Evolutionary conservation across 2,888 invertebrate genomes (phyloP), one percentile per base, ranked within the genome.

Genomic region (Cylindroiulus punctatus): DNA sequence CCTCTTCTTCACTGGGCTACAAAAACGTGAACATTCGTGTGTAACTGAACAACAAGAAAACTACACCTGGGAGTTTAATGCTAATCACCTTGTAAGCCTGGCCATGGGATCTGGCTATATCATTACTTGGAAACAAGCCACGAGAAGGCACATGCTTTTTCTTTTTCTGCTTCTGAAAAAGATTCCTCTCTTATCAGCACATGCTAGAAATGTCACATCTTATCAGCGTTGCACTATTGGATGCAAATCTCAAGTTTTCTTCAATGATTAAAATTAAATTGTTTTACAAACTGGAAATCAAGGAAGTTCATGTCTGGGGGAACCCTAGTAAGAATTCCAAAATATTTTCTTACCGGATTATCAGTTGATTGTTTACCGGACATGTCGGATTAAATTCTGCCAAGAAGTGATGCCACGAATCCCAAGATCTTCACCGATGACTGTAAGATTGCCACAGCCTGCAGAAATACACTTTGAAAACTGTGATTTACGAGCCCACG

Each of bases 91-190:
- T 30, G 30, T 76, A 76, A 10, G 76, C 1, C 14, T 76, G 76
- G 12, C 14, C 76, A 14, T 76, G 30, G 30, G 10, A 76, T 76
- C 17, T 76, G 30, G 76, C 76, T 14, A 10, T 76, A 30, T 30
- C 30, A 12, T 76, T 30, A 30, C 14, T 76, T 17, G 76, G 76
- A 30, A 76, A 76, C 17, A 76, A 76, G 26, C 76, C 76, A 30
- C 76, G 76, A 17, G 76, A 26, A 76, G 76, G 30, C 1, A 26
- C 1, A 4, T 10, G 30, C 76, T 76, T 76, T 30, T 76, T 76
- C 76, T 30, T 65, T 65, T 65, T 65, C 65, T 57, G 65, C 26
- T 65, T 65, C 65, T 57, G 65, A 65, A 22, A 7, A 65, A 12
- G 26, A 65, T 22, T 10, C 10, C 47, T 14, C 26, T 22, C 10